phyloP scores from a whole-genome alignment of 1,140 invertebrate genomes.

The Anagrus nilaparvatae region DNA sequence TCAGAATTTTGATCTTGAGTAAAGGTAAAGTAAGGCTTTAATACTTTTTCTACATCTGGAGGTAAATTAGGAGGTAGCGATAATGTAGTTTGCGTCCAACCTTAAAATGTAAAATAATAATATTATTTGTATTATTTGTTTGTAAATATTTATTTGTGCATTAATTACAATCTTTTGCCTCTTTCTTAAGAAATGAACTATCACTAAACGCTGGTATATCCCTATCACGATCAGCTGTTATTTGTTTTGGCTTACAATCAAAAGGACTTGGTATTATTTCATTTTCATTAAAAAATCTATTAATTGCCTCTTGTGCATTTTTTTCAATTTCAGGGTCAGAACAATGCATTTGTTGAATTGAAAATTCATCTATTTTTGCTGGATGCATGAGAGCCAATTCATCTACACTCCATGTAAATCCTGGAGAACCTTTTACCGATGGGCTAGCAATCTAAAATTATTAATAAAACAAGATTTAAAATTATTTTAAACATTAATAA shows the following conservation, averaged over 20 bases:
- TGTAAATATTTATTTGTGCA: background rate
- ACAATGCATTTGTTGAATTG: constrained; percentile 38
- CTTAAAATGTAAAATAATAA: constrained; percentile 27
- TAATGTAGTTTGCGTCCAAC: constrained; percentile 48
- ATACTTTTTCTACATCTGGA: constrained; percentile 45
- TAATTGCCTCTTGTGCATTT: constrained; percentile 43
- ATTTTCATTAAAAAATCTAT: constrained; percentile 42
- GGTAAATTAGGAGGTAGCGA: constrained; percentile 48
- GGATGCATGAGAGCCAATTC: constrained; percentile 43
- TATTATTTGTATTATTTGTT: constrained; percentile 8
- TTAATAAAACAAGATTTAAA: constrained; percentile 3
- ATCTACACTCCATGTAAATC: constrained; percentile 46
- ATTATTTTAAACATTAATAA: background rate
- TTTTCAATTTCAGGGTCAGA: constrained; percentile 43
- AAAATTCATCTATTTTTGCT: constrained; percentile 44
- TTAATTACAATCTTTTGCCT: constrained; percentile 29
- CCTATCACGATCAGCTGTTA: background rate
- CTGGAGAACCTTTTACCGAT: constrained; percentile 30
- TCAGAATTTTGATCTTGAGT: constrained; percentile 41
- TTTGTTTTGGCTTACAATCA: constrained; percentile 19
- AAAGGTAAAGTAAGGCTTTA: constrained; percentile 51
- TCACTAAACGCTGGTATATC: background rate
- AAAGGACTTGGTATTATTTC: constrained; percentile 45
- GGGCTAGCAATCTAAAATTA: constrained; percentile 19
- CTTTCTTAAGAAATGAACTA: constrained; percentile 8